phyloP scores from a whole-genome alignment of 2,888 invertebrate genomes.

The Latrodectus elegans region DNA sequence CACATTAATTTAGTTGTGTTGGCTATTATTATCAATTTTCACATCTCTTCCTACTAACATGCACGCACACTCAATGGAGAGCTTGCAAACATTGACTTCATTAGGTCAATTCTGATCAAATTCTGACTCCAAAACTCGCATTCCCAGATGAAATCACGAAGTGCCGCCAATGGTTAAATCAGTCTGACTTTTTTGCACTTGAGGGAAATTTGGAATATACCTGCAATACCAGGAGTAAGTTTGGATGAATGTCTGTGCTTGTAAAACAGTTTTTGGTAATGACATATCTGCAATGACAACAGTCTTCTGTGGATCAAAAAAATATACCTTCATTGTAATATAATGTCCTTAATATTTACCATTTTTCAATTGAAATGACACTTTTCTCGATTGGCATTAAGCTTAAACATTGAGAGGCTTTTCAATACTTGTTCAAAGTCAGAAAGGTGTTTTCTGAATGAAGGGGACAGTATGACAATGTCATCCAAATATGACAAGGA shows the following conservation, averaged over 20 bases:
- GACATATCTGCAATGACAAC: background rate
- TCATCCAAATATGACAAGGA: background rate
- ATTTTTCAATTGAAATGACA: background rate
- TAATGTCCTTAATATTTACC: background rate
- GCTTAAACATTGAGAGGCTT: background rate
- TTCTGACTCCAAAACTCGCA: too few relatives aligned
- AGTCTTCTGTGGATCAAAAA: background rate
- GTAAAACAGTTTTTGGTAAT: background rate
- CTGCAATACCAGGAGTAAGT: too few relatives aligned
- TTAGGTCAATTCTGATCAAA: too few relatives aligned
- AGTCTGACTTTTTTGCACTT: too few relatives aligned
- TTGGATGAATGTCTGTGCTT: background rate
- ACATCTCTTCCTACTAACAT: too few relatives aligned
- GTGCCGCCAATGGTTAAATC: too few relatives aligned
- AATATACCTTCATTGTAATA: background rate
- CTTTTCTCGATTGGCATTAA: background rate
- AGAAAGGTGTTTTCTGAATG: background rate
- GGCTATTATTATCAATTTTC: too few relatives aligned
- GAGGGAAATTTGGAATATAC: too few relatives aligned
- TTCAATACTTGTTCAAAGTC: background rate
- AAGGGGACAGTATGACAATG: background rate
- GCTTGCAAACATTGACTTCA: too few relatives aligned
- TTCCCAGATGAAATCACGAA: too few relatives aligned
- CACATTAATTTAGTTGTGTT: too few relatives aligned
- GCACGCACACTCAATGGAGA: too few relatives aligned